Evolutionary conservation across 1,140 invertebrate genomes (phyloP), one percentile per base, ranked within the genome.

Genomic region (Ericerus pela): DNA sequence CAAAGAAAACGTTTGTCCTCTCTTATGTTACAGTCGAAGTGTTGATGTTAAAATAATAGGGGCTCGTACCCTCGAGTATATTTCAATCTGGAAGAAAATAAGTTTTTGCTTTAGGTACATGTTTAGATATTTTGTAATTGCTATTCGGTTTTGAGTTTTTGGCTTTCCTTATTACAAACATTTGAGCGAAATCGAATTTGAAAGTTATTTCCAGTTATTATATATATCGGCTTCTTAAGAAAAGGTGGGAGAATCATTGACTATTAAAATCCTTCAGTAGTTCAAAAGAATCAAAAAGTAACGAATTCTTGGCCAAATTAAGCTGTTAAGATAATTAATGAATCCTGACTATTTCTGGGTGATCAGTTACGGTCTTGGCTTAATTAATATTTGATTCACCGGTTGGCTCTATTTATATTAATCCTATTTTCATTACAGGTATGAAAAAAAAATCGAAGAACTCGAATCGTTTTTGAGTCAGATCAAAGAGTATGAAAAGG

Each of bases 1-100:
- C 24, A 18, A 43, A n/a, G 20, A 36, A 6, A 6, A 37, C 10
- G 30, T 10, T 33, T 11, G 4, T 54, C 4, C 20, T 5, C 36
- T 14, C 11, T 10, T 20, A n/a, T 24, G 12, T n/a, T 57, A 51
- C 14, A 58, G 58, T 18, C 37, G 53, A 41, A 33, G 37, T 33
- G 5, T 20, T 8, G 30, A 55, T 38, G 5, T 47, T 16, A 8
- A 18, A 14, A 8, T 22, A 12, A 8, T 8, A 16, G 8, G 8
- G 14, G 8, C 6, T 47, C 10, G 10, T 8, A 10, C n/a, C 8
- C 31, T 33, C 8, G 8, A 10, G 8, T 33, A 33, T 10, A n/a
- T 8, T 10, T 33, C 8, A 33, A 33, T 33, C n/a, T 10, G 8
- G 6, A 55, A 59, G 14, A 56, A 59, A 26, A 36, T 12, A 53